Evolutionary conservation across 2,888 invertebrate species (phyloP).

Genomic region (Spatulosminthurus flaviceps): DNA sequence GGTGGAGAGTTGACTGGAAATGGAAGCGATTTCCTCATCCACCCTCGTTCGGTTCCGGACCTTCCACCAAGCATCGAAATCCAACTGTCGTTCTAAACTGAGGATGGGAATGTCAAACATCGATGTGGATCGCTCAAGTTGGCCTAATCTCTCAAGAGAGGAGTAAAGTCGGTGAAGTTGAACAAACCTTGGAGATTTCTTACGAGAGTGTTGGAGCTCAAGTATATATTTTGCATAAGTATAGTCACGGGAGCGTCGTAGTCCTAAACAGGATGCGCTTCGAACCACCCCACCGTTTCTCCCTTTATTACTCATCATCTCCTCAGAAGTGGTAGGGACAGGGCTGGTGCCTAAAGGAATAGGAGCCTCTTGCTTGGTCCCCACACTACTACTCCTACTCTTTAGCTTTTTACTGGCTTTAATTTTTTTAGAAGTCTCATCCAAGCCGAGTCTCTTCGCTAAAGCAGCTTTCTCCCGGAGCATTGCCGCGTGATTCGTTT

Average conservation of each 20-base stretch:
- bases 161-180: conserved; percentile 86
- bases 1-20: conserved; percentile 79
- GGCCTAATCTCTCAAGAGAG: conserved; percentile 83
- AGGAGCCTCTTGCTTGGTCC: background rate
- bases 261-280: conserved; percentile 58
- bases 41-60: conserved; percentile 81
- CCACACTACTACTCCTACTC: background rate
- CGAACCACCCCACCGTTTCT: conserved; percentile 39
- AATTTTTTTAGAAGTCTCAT: conserved; percentile 20
- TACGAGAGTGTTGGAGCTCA: conserved; percentile 73
- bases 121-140: conserved; percentile 76
- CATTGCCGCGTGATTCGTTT: conserved; percentile 47
- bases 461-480: conserved; percentile 42
- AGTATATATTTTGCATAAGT: conserved; percentile 69
- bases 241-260: conserved; percentile 59
- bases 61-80: conserved; percentile 87
- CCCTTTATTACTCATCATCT: no score
- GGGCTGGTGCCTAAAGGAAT: background rate
- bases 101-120: conserved; percentile 69
- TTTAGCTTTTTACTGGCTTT: background rate
- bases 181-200: conserved; percentile 81
- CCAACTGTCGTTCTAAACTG: conserved; percentile 82
- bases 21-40: conserved; percentile 79
- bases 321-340: no score
- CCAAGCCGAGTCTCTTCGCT: conserved; percentile 43